Base-by-base conservation (phyloP, 2,888 invertebrate species). In the Eretmocerus hayati region DNA sequence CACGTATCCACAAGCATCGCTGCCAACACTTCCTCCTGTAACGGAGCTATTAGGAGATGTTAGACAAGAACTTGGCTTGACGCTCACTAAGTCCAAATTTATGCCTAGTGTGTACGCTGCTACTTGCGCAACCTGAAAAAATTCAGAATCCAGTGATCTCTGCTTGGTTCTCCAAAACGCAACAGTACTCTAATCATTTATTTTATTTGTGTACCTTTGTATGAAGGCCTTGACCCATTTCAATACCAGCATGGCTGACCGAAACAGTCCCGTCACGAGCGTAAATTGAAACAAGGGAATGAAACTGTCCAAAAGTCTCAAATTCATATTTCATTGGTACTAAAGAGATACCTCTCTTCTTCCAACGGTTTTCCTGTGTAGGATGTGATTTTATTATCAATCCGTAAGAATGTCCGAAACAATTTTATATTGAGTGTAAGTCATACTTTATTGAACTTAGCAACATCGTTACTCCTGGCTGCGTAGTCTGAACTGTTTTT, bases 361-460 rank as follows among this genome's bases (percentile, higher is more conserved):
- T 85, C 90, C 90, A 91, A 21, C 86, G 75, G 70, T 90, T 88
- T 42, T 76, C 73, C 81, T 80, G 21, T 5, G n/a, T n/a, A n/a
- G n/a, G n/a, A n/a, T n/a, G n/a, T n/a, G n/a, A n/a, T n/a, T n/a
- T n/a, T n/a, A 16, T 15, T 33, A 30, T 11, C 13, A 26, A 36
- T 15, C 22, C 26, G 13, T 37, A 37, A 13, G 13, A 20, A 31
- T 36, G 36, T 15, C 13, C 35, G 3, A 5, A 3, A 35, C 8
- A 15, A n/a, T n/a, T n/a, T n/a, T n/a, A n/a, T n/a, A n/a, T n/a
- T n/a, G n/a, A n/a, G n/a, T n/a, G n/a, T n/a, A n/a, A n/a, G n/a
- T n/a, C n/a, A 58, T 62, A 76, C 75, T 56, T 72, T 72, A 60
- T 88, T 88, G 60, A 81, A 85, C 2, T 69, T 62, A 18, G 75